A percentile compares a stretch with the other conserved stretches of the same genome.
Evolutionary conservation across 2,113 vertebrate genomes (phyloP).

Genomic region (Arenaria interpres): DNA sequence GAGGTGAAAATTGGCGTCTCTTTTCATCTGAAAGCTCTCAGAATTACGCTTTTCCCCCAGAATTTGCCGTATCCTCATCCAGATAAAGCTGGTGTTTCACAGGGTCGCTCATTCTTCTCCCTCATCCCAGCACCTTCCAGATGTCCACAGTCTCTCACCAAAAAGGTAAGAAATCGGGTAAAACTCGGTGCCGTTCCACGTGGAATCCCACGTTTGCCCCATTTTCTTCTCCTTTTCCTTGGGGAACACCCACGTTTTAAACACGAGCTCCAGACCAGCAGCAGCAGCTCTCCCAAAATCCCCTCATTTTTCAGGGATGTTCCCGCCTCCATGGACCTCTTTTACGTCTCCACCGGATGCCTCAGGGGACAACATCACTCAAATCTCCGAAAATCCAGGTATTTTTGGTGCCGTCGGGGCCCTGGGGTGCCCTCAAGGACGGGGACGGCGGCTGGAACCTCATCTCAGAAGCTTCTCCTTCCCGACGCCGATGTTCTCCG

Average conservation of each 20-base stretch:
- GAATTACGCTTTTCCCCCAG: accelerated
- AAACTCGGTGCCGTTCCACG: accelerated
- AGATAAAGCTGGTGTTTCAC: accelerated
- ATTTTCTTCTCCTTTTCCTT: not conserved
- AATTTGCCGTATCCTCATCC: accelerated
- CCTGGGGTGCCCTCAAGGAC: too few relatives aligned
- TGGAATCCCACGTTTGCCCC: accelerated
- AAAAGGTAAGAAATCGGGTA: not conserved
- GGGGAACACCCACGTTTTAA: accelerated
- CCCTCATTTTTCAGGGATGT: accelerated
- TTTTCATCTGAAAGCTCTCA: not conserved
- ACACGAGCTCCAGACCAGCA: not conserved
- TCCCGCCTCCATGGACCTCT: accelerated
- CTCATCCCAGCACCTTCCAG: not conserved
- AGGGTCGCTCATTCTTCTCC: not conserved
- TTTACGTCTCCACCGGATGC: accelerated
- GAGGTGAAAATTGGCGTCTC: not conserved
- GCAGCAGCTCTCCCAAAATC: not conserved
- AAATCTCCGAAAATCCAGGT: accelerated
- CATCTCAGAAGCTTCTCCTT: not conserved
- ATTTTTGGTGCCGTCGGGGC: too few relatives aligned
- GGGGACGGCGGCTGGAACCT: accelerated
- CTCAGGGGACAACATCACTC: accelerated
- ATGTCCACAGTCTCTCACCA: not conserved
- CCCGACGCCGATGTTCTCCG: accelerated